Base-by-base conservation (phyloP, 2,797 vertebrate genomes). In the Mallotus villosus region DNA sequence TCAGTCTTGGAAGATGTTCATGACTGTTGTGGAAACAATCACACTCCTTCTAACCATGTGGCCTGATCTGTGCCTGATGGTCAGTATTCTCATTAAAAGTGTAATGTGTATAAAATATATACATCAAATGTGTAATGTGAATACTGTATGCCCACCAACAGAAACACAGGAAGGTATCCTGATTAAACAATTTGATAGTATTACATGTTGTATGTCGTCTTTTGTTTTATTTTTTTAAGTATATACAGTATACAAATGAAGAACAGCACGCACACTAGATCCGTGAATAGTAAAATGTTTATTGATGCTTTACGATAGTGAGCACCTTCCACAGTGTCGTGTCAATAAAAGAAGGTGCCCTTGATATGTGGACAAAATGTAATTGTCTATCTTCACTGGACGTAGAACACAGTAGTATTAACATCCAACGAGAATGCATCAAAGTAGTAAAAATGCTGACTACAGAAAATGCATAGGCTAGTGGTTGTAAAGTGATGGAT, bases 221-320 rank as follows among this genome's bases (percentile, higher is more conserved):
- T n/a, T n/a, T n/a, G n/a, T n/a, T n/a, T n/a, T n/a, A n/a, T n/a
- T n/a, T n/a, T n/a, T n/a, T n/a, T n/a, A n/a, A n/a, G 19, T 57
- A 21, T 25, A 57, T 1, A 71, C 37, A 5, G 12, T 49, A 25
- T 63, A 29, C 19, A 64, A 53, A 63, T 19, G 8, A 29, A 2
- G 16, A 17, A 63, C 25, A 24, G 34, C 12, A 24, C 41, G 2
- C 11, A 24, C 17, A 21, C 37, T 4, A 74, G 60, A 77, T 32
- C 11, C 71, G 75, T 80, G 72, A 83, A 78, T 86, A 71, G 82
- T 73, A 71, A 84, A 88, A 80, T 70, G 73, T 74, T 90, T 67
- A 55, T 91, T 88, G 90, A 88, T 92, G 87, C 78, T 83, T 60
- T 83, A 73, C 70, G 17, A 70, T 17, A 51, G 66, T 66, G 53